Evolutionary conservation across 2,888 invertebrate species (phyloP).

Genomic region (Ctenicera cuprea): DNA sequence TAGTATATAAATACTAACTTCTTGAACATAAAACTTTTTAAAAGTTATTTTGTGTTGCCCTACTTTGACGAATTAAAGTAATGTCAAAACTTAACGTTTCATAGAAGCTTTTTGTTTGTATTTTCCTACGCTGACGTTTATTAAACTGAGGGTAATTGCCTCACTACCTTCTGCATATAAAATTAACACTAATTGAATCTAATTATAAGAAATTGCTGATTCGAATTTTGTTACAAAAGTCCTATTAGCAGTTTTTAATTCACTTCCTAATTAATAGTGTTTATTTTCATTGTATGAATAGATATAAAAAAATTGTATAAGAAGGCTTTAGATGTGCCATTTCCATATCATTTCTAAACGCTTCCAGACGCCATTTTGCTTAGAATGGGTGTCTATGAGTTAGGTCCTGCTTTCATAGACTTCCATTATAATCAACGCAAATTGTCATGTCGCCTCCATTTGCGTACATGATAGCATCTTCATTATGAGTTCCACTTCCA

Average conservation of each 20-base stretch:
- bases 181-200: conserved; percentile 4
- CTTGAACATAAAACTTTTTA: not conserved
- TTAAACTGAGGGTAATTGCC: not conserved
- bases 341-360: no score
- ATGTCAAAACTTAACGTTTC: not conserved
- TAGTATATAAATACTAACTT: conserved; percentile 6
- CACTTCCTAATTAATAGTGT: not conserved
- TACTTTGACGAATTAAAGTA: conserved; percentile 3
- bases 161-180: conserved; percentile 7
- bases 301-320: not conserved
- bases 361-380: no score
- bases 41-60: not conserved
- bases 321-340: not conserved
- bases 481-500: conserved; percentile 25
- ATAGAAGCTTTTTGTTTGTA: not conserved
- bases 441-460: conserved; percentile 24
- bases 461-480: conserved; percentile 17
- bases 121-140: conserved; percentile 9
- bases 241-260: not conserved
- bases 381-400: not conserved
- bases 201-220: conserved; percentile 13
- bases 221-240: not conserved
- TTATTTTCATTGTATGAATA: not conserved
- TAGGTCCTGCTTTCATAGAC: not conserved
- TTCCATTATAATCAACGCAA: conserved; percentile 10